Evolutionary conservation across 2,888 invertebrate genomes (phyloP).

Genomic region (Tethea ocularis): DNA sequence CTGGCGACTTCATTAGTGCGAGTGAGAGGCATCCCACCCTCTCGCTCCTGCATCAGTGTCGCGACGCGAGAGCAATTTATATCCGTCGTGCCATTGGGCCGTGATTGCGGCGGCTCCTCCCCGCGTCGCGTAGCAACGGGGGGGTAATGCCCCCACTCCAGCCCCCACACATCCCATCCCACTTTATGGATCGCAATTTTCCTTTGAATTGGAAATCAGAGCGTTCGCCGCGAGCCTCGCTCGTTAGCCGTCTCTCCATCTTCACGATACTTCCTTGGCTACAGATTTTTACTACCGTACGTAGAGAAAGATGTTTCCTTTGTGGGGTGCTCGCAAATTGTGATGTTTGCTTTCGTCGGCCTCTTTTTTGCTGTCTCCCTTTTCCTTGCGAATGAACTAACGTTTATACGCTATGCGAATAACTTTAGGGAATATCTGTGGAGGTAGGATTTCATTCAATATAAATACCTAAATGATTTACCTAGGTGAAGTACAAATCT

Average conservation of each 20-base stretch:
- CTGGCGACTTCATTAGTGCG: conserved; percentile 79
- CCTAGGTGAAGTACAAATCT: neutral
- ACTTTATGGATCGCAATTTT: conserved; percentile 84
- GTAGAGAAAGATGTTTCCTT: conserved; percentile 71
- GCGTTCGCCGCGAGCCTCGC: conserved; percentile 71
- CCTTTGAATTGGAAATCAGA: conserved; percentile 85
- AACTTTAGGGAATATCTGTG: neutral
- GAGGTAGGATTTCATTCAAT: neutral
- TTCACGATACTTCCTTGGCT: conserved; percentile 68
- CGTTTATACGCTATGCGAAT: conserved; percentile 1
- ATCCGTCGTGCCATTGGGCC: conserved; percentile 84
- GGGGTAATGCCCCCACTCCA: conserved; percentile 58
- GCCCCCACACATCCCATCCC: conserved; percentile 56
- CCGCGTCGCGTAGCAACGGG: conserved; percentile 86
- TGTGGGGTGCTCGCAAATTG: conserved; percentile 54
- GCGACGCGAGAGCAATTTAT: conserved; percentile 82
- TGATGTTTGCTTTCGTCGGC: conserved; percentile 54
- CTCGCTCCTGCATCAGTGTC: conserved; percentile 71
- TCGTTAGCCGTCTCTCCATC: conserved; percentile 78
- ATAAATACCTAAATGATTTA: neutral
- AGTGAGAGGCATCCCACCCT: conserved; percentile 52
- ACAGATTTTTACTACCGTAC: conserved; percentile 76
- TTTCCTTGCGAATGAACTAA: conserved; percentile 22
- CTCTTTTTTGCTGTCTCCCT: conserved; percentile 38
- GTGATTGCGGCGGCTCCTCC: conserved; percentile 85